Base-by-base conservation (phyloP, 92 coral and sea anemone species). In the Paramuricea clavata region DNA sequence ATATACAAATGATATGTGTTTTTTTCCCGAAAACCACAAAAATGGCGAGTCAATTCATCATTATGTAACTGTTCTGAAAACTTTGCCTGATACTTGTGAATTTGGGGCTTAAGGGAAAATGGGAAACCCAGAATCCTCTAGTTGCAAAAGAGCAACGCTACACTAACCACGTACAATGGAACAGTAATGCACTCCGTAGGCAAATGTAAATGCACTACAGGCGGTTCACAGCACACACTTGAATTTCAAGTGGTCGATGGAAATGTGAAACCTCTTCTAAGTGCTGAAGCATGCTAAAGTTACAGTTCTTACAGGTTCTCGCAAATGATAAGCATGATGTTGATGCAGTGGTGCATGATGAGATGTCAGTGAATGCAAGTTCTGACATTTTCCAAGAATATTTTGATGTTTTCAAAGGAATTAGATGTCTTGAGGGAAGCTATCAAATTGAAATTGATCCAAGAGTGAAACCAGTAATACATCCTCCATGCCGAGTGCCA, bases 141-240 rank as follows among this genome's bases (percentile, higher is more conserved):
- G 60, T 17, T 72, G 30, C 81, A 81, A 74, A 87, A 42, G 67
- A 87, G 91, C 57, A 87, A 81, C 26, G 91, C 91, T 35, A 88
- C 82, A 82, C 67, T 88, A 82, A 61, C 88, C 91, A 83, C 75
- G 92, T 88, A 83, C 84, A 88, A 88, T 82, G 88, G 82, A 81
- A 76, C 91, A 39, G 83, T 88, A 49, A 88, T 82, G 88, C 83
- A 88, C 72, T 84, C 88, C n/a, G 87, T 74, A 62, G 91, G 83
- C 77, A 87, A 81, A 86, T 81, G 87, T 81, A 81, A 87, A 60
- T 88, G 87, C 84, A 88, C 85, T 16, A 60, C 88, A 88, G 79
- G 83, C 81, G 84, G 91, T 2, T 82, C 91, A 12, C 77, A 87
- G 69, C 88, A 88, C 57, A 42, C 56, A 50, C 91, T 82, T 34